Evolutionary conservation across 2,797 vertebrate genomes (phyloP).

Genomic region (Nannoperca obscura): DNA sequence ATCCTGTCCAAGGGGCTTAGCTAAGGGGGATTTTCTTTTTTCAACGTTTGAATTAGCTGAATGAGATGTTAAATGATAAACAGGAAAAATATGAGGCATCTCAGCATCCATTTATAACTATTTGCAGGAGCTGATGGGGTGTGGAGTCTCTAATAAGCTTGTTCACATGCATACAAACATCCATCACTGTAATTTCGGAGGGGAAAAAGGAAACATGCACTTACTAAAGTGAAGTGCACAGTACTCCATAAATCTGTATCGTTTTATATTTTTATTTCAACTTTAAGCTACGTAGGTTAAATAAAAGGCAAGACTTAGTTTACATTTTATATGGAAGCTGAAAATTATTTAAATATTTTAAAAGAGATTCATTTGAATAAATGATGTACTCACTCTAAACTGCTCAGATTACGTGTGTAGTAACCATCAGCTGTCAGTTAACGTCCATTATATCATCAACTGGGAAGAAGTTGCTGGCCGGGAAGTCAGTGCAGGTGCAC

Average conservation of each 20-base stretch:
- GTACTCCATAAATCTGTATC: constrained; percentile 24
- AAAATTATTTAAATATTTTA: neutral
- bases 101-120: constrained; percentile 59
- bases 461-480: neutral
- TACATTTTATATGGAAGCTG: neutral
- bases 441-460: neutral
- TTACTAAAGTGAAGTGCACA: constrained; percentile 3
- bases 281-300: neutral
- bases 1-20: constrained; percentile 24
- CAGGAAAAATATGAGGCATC: constrained; percentile 26
- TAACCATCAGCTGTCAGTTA: neutral
- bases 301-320: neutral
- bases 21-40: constrained; percentile 29
- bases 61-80: constrained; percentile 53
- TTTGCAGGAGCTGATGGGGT: constrained; percentile 59
- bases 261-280: neutral
- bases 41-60: constrained; percentile 44
- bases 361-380: neutral
- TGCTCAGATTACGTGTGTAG: too few relatives aligned
- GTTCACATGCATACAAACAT: constrained; percentile 55
- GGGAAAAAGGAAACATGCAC: neutral
- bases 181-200: constrained; percentile 38
- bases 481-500: neutral
- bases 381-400: neutral
- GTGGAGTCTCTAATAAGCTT: constrained; percentile 59